phyloP scores from a whole-genome alignment of 1,140 invertebrate genomes.

The Metopolophium dirhodum region DNA sequence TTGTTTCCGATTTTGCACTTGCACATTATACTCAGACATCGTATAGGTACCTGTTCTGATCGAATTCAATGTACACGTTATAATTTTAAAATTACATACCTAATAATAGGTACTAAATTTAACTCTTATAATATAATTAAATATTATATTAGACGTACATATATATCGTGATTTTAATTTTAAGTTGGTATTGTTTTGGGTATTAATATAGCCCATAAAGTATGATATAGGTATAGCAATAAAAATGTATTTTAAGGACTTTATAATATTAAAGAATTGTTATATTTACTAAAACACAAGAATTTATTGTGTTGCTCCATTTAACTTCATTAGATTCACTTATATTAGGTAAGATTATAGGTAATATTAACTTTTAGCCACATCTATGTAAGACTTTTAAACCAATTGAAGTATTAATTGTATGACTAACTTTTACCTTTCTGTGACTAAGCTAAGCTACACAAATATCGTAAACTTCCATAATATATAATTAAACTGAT shows the following conservation, averaged over 20 bases:
- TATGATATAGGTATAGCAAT: background rate
- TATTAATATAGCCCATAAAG: background rate
- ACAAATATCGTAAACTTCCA: background rate
- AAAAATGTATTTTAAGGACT: background rate
- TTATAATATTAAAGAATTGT: background rate
- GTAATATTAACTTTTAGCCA: background rate
- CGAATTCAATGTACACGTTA: background rate
- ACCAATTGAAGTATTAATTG: background rate
- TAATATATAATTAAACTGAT: constrained; percentile 1
- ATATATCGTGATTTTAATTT: background rate
- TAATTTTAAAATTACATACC: background rate
- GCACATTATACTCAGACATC: background rate
- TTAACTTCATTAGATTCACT: background rate
- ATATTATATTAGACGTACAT: no score
- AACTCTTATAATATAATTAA: background rate
- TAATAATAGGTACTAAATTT: no score
- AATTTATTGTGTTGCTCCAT: background rate
- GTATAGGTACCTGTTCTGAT: background rate
- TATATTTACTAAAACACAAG: background rate
- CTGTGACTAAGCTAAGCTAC: background rate
- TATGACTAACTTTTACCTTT: background rate
- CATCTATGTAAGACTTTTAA: background rate
- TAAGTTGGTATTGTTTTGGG: background rate
- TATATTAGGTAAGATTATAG: no score
- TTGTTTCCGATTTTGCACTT: background rate